Evolutionary conservation across 2,113 vertebrate genomes (phyloP).

Genomic region (Cygnus atratus): DNA sequence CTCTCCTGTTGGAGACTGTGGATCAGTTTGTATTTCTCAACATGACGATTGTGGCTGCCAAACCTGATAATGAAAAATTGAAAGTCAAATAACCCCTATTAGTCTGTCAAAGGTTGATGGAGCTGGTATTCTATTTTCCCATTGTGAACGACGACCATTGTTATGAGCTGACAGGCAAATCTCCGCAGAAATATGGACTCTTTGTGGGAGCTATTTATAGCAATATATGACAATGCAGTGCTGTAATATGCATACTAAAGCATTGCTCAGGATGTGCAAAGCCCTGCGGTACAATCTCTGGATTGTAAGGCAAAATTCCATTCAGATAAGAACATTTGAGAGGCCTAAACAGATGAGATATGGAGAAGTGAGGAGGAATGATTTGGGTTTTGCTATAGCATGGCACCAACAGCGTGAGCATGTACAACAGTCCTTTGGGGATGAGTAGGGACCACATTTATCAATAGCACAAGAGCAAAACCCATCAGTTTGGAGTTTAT

Average conservation of each 20-base stretch:
- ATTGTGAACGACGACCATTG: constrained; percentile 51
- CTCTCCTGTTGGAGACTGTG: not conserved
- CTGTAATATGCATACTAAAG: constrained; percentile 50
- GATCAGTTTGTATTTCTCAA: constrained; percentile 53
- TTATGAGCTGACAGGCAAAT: constrained; percentile 62
- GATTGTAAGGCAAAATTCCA: constrained; percentile 31
- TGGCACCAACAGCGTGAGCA: not conserved
- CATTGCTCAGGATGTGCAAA: not conserved
- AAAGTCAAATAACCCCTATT: constrained; percentile 74
- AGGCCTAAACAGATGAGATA: constrained; percentile 25
- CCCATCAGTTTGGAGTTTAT: not conserved
- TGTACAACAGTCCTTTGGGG: not conserved
- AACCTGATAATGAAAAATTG: constrained; percentile 69
- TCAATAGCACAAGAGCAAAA: not conserved
- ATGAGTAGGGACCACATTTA: not conserved
- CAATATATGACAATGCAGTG: constrained; percentile 61
- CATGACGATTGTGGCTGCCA: constrained; percentile 24
- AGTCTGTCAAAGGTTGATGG: constrained; percentile 72
- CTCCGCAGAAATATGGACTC: constrained; percentile 66
- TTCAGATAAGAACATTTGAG: constrained; percentile 49
- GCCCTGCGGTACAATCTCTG: not conserved
- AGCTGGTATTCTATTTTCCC: constrained; percentile 59
- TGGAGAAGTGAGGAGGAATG: not conserved
- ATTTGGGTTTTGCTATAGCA: not conserved
- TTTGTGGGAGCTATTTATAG: constrained; percentile 54